Evolutionary conservation across 2,113 vertebrate genomes (phyloP).

Genomic region (Poecilia latipinna): DNA sequence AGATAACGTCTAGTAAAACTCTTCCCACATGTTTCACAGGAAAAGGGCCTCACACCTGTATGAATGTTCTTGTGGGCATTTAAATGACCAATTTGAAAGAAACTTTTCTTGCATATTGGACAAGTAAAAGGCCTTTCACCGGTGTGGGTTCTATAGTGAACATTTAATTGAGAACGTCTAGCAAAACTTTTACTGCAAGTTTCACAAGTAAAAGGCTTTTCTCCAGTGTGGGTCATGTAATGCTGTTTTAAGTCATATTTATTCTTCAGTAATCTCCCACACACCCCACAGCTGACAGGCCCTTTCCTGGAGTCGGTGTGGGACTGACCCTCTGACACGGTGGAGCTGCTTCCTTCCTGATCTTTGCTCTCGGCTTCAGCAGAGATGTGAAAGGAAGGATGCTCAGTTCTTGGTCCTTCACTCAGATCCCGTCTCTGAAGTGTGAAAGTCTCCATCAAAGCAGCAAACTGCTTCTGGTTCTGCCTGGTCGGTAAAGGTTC

Average conservation of each 20-base stretch:
- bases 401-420: neutral
- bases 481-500: neutral
- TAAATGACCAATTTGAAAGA: too few relatives aligned
- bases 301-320: neutral
- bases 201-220: neutral
- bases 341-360: neutral
- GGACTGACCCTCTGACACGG: neutral
- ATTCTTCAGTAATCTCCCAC: neutral
- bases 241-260: neutral
- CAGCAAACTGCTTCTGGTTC: neutral
- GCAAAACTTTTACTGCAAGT: too few relatives aligned
- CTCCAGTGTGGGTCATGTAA: neutral
- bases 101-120: too few relatives aligned
- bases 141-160: too few relatives aligned
- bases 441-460: neutral
- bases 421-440: neutral
- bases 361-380: neutral
- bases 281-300: neutral
- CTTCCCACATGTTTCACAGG: too few relatives aligned
- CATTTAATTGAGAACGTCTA: too few relatives aligned
- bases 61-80: too few relatives aligned
- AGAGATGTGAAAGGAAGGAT: neutral
- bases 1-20: too few relatives aligned
- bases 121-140: too few relatives aligned
- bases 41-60: too few relatives aligned